Evolutionary conservation across 2,888 invertebrate genomes (phyloP).

Genomic region (Aleiodes leptofemur): DNA sequence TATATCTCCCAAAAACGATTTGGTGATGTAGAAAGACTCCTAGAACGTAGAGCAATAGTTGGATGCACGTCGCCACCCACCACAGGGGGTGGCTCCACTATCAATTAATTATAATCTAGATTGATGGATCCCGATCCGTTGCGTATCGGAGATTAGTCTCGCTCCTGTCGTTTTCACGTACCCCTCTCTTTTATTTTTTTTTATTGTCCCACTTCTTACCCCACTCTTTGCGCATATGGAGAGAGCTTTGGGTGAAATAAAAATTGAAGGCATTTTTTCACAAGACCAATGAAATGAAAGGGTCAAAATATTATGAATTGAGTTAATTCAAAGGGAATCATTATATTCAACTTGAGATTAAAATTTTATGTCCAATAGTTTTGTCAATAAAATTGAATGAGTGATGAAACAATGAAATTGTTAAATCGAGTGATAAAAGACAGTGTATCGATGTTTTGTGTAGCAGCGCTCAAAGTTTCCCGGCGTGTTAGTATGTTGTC

Average conservation of each 20-base stretch:
- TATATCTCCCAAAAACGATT: constrained; percentile 36
- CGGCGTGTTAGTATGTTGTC: constrained; percentile 13
- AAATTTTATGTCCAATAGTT: constrained; percentile 8
- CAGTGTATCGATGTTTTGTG: constrained; percentile 26
- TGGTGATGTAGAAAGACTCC: constrained; percentile 38
- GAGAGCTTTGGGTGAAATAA: not conserved
- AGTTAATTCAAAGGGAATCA: no score
- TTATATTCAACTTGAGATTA: not conserved
- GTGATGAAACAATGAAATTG: constrained; percentile 44
- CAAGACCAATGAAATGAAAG: not conserved
- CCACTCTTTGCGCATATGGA: not conserved
- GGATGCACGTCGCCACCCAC: constrained; percentile 64
- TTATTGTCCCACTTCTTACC: constrained; percentile 1
- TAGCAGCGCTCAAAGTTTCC: constrained; percentile 38
- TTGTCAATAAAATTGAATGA: constrained; percentile 31
- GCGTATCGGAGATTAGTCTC: constrained; percentile 73
- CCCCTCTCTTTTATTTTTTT: constrained; percentile 3
- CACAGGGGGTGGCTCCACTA: constrained; percentile 69
- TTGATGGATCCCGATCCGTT: constrained; percentile 73
- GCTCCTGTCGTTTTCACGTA: constrained; percentile 69
- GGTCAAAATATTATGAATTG: not conserved
- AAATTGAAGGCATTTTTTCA: constrained; percentile 6
- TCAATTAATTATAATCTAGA: constrained; percentile 76
- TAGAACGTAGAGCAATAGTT: constrained; percentile 52
- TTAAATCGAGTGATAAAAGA: constrained; percentile 42